Conservation (phyloP, 2,113 vertebrate genomes). For the Corynorhinus townsendii region DNA sequence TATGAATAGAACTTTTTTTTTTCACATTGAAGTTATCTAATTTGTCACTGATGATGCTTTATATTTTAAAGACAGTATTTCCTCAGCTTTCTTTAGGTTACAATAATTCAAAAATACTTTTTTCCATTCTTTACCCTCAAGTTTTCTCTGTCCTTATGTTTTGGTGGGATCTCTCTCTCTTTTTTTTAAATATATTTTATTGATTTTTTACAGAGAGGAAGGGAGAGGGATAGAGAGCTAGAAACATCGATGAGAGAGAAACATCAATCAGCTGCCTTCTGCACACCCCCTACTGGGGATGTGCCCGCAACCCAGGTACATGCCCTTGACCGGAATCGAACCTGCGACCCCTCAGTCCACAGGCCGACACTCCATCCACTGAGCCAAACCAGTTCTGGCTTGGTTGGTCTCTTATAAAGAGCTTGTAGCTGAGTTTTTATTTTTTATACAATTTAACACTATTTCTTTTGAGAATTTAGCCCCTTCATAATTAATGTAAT, state of each 20-base stretch:
- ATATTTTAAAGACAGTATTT: neutral
- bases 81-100: neutral
- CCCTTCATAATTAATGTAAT: neutral
- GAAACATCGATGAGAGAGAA: too few relatives aligned
- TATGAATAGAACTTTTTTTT: neutral
- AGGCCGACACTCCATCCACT: too few relatives aligned
- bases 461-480: neutral
- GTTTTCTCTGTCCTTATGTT: neutral
- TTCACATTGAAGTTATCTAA: neutral
- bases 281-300: too few relatives aligned
- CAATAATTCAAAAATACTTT: neutral
- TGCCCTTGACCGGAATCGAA: too few relatives aligned
- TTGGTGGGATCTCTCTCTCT: too few relatives aligned
- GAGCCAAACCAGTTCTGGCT: too few relatives aligned
- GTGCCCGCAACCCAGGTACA: too few relatives aligned
- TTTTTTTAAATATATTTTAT: too few relatives aligned
- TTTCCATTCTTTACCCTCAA: neutral
- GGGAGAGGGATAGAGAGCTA: too few relatives aligned
- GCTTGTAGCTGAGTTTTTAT: neutral
- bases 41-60: neutral
- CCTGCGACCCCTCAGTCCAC: too few relatives aligned
- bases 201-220: too few relatives aligned
- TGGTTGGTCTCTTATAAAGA: neutral
- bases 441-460: neutral
- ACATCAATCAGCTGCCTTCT: too few relatives aligned